phyloP scores from a whole-genome alignment of 1,140 invertebrate species.

The Yoshiicerus persimilis region DNA sequence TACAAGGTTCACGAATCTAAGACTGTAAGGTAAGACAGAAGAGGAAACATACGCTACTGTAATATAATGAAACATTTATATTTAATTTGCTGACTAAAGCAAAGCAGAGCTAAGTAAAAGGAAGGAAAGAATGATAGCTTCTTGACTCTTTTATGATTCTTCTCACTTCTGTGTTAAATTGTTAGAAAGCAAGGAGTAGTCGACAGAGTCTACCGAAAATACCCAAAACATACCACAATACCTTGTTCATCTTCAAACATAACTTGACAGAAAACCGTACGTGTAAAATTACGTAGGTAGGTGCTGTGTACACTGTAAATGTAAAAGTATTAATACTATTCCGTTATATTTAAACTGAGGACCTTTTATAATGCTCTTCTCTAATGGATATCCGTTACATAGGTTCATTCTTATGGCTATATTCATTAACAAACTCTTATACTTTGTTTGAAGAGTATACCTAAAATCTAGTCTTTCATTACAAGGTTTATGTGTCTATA shows the following conservation, averaged over 20 bases:
- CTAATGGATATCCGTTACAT: too few relatives aligned
- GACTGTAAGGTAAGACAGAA: neutral
- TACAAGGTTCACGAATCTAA: neutral
- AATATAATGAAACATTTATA: neutral
- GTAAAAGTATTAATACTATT: too few relatives aligned
- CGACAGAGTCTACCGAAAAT: neutral
- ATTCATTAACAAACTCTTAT: neutral
- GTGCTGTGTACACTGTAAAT: neutral
- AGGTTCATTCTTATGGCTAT: too few relatives aligned
- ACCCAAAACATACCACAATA: too few relatives aligned
- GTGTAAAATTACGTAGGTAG: neutral
- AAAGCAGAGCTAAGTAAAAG: neutral
- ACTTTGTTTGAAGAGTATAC: too few relatives aligned
- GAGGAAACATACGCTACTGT: neutral
- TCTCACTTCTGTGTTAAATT: constrained; percentile 2
- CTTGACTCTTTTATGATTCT: neutral
- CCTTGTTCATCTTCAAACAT: neutral
- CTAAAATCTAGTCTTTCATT: too few relatives aligned
- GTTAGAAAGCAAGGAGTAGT: neutral
- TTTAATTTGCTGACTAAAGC: neutral
- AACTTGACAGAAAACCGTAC: neutral
- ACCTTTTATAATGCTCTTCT: too few relatives aligned
- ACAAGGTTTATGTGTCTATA: neutral
- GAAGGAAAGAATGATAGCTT: neutral
- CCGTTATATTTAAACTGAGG: too few relatives aligned